Evolutionary conservation across 2,113 vertebrate genomes (phyloP), one percentile per base, ranked within the genome.

Genomic region (Rafetus swinhoei): DNA sequence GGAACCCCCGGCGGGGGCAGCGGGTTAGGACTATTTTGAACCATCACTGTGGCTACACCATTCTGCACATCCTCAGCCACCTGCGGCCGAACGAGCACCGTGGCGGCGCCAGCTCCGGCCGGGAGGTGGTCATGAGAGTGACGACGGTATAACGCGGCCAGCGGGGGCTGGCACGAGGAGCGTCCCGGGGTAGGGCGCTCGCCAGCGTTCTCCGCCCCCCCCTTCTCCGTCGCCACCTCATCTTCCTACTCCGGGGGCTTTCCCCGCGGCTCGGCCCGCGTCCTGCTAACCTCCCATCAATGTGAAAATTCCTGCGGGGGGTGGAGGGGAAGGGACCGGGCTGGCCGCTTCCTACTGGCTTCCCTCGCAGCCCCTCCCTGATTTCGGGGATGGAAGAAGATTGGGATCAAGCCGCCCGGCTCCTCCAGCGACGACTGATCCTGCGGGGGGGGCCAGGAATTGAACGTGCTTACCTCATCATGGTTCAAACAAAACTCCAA

Each of bases 81-180:
- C 98, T 99, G 92, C 97, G 99, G 98, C 99, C 99, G 90, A 98
- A 98, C 60, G 98, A 99, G 97, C 98, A 98, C 19, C 98, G 98
- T 80, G 98, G 99, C 95, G 97, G 98, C 83, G 97, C 98, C 90
- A 97, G 97, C 82, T 98, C 98, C 93, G 98, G 98, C 97, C 98
- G 99, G 35, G 99, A 99, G 97, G 99, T 99, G 94, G 99, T 99
- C 94, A 99, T 99, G 99, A 98, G 99, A 96, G 99, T 99, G 95
- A 99, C 99, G 93, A 99, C 99, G 0, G 99, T 99, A 97, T 99
- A 98, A 99, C 95, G 27, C 81, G 85, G 95, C 79, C 93, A 85
- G 65, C 18, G n/a, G 16, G 29, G 29, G 62, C 65, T 35, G 65
- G 65, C 16, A 1, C 35, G 9, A 45, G 22, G 39, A 14, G 50